phyloP scores from a whole-genome alignment of 2,113 vertebrate genomes.

The Gallinago paraguaiae region DNA sequence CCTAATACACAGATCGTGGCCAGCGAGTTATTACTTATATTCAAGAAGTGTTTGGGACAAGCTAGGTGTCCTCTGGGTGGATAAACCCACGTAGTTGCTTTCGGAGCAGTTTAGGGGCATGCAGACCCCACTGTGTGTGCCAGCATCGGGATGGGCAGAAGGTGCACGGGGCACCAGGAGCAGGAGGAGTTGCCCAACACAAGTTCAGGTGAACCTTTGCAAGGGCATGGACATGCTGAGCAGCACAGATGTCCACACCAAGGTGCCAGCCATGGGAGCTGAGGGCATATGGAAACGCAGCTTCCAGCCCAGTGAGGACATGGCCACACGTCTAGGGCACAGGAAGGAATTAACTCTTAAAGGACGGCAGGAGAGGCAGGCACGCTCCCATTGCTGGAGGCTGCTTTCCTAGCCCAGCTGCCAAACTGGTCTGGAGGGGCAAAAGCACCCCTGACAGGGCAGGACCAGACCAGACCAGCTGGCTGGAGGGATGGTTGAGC shows the following conservation, averaged over 20 bases:
- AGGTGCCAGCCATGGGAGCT: neutral
- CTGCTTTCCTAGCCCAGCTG: neutral
- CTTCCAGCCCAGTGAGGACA: neutral
- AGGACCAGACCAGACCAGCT: neutral
- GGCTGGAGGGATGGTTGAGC: neutral
- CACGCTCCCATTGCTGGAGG: neutral
- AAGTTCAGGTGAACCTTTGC: neutral
- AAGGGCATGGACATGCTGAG: neutral
- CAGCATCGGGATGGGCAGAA: fast-evolving
- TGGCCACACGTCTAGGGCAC: neutral
- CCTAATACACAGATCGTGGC: neutral
- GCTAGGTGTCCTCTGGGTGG: neutral
- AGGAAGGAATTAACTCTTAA: neutral
- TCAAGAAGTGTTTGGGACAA: fast-evolving
- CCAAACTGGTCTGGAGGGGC: neutral
- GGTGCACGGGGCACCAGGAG: neutral
- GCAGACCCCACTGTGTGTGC: fast-evolving
- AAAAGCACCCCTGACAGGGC: fast-evolving
- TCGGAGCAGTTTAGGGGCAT: neutral
- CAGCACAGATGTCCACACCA: neutral
- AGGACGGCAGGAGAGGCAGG: neutral
- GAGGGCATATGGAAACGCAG: slow-evolving; percentile 35
- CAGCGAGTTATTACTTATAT: neutral
- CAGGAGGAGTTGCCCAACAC: neutral
- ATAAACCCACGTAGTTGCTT: fast-evolving